Conservation (phyloP, 2,888 invertebrate genomes). For the Aphodius sticticus region DNA sequence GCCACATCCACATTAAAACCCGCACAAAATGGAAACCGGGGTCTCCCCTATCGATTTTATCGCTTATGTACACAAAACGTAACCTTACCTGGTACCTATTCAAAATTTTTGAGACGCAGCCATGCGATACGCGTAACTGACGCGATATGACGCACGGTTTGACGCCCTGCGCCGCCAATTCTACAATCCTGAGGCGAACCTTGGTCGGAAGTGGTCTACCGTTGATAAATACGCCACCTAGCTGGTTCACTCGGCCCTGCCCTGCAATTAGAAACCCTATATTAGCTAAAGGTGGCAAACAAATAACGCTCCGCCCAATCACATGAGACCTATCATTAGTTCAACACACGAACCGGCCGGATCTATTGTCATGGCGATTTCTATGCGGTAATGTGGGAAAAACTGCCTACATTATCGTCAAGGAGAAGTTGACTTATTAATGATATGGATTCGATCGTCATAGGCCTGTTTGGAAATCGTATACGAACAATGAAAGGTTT, state of each 20-base stretch:
- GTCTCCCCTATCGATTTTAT: neutral
- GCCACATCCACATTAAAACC: too few species aligned
- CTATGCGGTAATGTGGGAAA: neutral
- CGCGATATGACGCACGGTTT: slow-evolving; percentile 96
- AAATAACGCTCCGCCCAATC: neutral
- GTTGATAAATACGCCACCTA: slow-evolving; percentile 98
- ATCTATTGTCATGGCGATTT: neutral
- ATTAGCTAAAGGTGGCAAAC: slow-evolving; percentile 24
- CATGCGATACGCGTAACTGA: slow-evolving; percentile 94
- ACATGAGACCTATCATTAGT: neutral
- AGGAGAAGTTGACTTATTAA: neutral
- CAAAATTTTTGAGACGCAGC: slow-evolving; percentile 96
- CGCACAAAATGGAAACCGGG: neutral
- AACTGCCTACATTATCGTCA: neutral
- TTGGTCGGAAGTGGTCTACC: slow-evolving; percentile 96
- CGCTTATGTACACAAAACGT: neutral
- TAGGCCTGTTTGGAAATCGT: too few species aligned
- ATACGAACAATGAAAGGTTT: too few species aligned
- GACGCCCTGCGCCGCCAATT: slow-evolving; percentile 94
- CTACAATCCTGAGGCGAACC: slow-evolving; percentile 92
- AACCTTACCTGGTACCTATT: slow-evolving; percentile 82
- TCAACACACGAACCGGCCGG: neutral
- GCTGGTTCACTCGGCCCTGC: slow-evolving; percentile 95
- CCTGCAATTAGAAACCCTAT: slow-evolving; percentile 66
- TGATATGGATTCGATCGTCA: too few species aligned